Evolutionary conservation across 2,797 vertebrate genomes (phyloP), one percentile per base, ranked within the genome.

Genomic region (Chelidonichthys spinosus): DNA sequence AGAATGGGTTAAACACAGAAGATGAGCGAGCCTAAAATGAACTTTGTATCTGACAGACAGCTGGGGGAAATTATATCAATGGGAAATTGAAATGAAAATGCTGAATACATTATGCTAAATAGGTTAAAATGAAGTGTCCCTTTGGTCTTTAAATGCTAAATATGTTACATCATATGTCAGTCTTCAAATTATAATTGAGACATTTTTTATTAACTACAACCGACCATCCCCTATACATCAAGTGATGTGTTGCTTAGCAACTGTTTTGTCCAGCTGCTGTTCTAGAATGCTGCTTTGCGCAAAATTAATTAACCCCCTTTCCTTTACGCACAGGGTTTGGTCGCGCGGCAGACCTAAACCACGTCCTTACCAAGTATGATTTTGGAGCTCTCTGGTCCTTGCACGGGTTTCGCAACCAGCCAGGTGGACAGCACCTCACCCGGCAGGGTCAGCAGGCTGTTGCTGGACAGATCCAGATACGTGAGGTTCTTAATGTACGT

Each of bases 391-490:
- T 96, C 95, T 0, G 90, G 94, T 2, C 96, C 95, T 66, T 94
- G 95, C 25, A 79, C 84, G 0, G 95, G 89, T 87, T 96, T 96
- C 9, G 94, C 87, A 11, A 86, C 94, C 59, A 96, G 88, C 98
- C 98, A 99, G 47, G 93, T 93, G 58, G 94, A 89, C 25, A 97
- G 94, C 47, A 98, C 93, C 74, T 96, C 95, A n/a, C 93, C 87
- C 13, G 98, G 97, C 52, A 99, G 94, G 13, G 96, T 97, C 87
- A 95, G 83, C 77, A 99, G 90, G 83, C 95, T 97, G 89, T 99
- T 99, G 93, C 96, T 97, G 44, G 98, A 99, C 69, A 99, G 89
- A 79, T 99, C 98, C 63, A 99, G 90, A 83, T 99, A 99, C 37
- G 97, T 98, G 87, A 99, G 92, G 75, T 98, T 97, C 85, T 84